Base-by-base conservation (phyloP, 2,888 invertebrate species). In the Onchidella celtica region DNA sequence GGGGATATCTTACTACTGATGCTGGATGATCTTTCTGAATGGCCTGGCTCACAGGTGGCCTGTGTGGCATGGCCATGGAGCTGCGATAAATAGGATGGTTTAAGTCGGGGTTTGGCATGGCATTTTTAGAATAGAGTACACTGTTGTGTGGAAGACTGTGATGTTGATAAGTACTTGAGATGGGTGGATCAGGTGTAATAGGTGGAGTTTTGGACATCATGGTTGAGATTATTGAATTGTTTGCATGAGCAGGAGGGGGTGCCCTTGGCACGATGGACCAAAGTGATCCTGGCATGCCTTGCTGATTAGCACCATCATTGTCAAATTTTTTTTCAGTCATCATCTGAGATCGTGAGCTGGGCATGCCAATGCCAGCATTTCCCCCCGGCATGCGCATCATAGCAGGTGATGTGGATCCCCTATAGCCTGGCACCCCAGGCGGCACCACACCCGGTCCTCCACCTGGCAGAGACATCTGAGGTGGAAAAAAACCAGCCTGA, bases 241-340 rank as follows among this genome's bases (percentile, higher is more conserved):
- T 69, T 27, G 40, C 47, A 72, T 81, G 75, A 21, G 81, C 81
- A 24, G 81, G 81, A 32, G 76, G 81, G 63, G 81, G 81, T 47
- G 40, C 57, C 24, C 63, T 55, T 2, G 69, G 47, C 61, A 69
- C 34, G 2, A 32, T 32, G 29, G 29, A 27, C 81, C 81, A 81
- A 4, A 69, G 24, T 69, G 75, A 81, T 32, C 69, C 55, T 32
- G 81, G 69, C 4, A 80, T 34, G 21, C 72, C 57, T 3, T 76
- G 76, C n/a, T 66, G 57, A 9, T 47, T 66, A 47, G 79, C 34
- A 27, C 47, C 29, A 73, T 36, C 24, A 47, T 68, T 81, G 55
- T 79, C 72, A 3, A 72, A 21, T 14, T 29, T 55, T n/a, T 73
- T 73, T 24, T 81, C 81, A 24, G 55, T 21, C 34, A 69, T 47